Evolutionary conservation across 2,888 invertebrate genomes (phyloP).

Genomic region (Criorhina ranunculi): DNA sequence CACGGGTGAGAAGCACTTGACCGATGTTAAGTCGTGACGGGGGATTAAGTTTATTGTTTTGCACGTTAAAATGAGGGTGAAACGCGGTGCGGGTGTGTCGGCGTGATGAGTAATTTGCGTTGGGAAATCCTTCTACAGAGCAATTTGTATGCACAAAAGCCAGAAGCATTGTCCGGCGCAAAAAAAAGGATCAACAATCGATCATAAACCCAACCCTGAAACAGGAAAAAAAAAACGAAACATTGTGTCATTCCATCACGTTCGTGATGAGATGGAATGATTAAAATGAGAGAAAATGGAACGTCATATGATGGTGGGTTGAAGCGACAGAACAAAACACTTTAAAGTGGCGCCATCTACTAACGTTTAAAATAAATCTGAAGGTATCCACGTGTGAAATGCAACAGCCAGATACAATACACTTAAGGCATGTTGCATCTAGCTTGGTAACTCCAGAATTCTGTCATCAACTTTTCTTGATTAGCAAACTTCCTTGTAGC

Average conservation of each 20-base stretch:
- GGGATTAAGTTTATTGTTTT: slow-evolving; percentile 54
- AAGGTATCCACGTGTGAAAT: too few species aligned
- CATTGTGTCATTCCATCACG: slow-evolving; percentile 22
- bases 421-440: too few species aligned
- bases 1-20: slow-evolving; percentile 30
- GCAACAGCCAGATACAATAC: too few species aligned
- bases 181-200: slow-evolving; percentile 41
- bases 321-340: neutral
- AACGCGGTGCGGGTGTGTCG: slow-evolving; percentile 50
- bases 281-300: slow-evolving; percentile 12
- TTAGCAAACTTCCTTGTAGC: too few species aligned
- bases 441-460: too few species aligned
- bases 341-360: too few species aligned
- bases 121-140: slow-evolving; percentile 36
- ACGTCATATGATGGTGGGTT: neutral
- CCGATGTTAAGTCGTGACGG: slow-evolving; percentile 5
- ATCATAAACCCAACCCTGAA: slow-evolving; percentile 30
- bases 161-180: slow-evolving; percentile 22
- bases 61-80: slow-evolving; percentile 44
- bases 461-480: too few species aligned
- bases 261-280: slow-evolving; percentile 1
- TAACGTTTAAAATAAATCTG: too few species aligned
- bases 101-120: slow-evolving; percentile 45
- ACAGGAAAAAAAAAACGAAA: neutral
- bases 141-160: slow-evolving; percentile 52